These are phyloP conservation scores for Deroptyus accipitrinus DNA, from an alignment of 2,113 vertebrate genomes.

Conservation along the genomic window DNA sequence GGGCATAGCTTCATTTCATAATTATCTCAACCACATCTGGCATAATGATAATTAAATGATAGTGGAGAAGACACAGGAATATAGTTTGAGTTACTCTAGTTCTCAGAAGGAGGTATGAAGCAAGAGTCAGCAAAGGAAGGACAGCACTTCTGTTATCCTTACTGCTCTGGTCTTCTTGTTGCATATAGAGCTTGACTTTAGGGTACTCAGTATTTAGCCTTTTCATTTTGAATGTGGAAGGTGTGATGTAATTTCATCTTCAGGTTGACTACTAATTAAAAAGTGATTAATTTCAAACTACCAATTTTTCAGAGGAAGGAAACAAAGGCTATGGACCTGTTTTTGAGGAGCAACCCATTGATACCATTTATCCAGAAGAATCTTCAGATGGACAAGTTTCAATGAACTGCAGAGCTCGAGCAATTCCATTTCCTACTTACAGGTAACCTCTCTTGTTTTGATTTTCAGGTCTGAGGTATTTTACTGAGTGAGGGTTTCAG, in stretches of 20 bases:
- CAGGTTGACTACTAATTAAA: not conserved
- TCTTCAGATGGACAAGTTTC: conserved; percentile 91
- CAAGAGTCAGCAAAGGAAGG: not conserved
- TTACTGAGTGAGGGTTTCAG: not conserved
- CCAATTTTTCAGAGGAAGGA: conserved; percentile 79
- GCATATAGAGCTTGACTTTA: not conserved
- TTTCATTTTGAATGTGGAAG: not conserved
- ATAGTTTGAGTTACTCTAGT: not conserved
- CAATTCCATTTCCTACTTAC: conserved; percentile 88
- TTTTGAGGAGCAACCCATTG: conserved; percentile 94
- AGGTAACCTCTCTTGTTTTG: conserved; percentile 75
- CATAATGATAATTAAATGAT: not conserved
- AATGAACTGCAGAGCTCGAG: conserved; percentile 89
- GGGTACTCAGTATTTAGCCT: not conserved
- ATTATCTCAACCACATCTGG: not conserved
- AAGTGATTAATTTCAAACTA: not conserved
- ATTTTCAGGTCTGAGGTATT: not conserved
- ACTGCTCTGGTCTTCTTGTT: not conserved
- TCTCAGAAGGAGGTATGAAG: not conserved
- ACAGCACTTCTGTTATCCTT: not conserved
- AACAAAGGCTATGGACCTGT: conserved; percentile 89
- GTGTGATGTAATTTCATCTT: not conserved
- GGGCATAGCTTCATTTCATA: not conserved
- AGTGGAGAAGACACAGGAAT: not conserved
- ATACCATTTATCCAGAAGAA: conserved; percentile 96